Percentiles rank a stretch among this genome's conserved stretches.
Conservation (phyloP, 2,797 vertebrate genomes). For the Hemitrygon akajei region DNA sequence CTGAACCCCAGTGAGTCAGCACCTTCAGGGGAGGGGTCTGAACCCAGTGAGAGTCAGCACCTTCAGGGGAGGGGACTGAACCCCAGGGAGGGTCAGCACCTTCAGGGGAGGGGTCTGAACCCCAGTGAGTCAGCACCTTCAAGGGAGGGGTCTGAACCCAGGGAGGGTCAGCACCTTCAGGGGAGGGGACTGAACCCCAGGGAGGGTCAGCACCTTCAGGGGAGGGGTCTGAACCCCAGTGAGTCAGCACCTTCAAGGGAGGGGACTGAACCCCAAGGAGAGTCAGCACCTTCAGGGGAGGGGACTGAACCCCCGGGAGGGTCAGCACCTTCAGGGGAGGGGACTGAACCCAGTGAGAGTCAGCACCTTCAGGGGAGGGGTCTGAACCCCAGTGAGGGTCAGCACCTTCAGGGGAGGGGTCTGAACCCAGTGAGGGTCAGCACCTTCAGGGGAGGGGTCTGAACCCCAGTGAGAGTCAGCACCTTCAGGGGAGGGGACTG, state of each 20-base stretch:
- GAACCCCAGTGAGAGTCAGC: background rate
- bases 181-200: too few species aligned
- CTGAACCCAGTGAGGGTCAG: background rate
- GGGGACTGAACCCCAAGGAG: background rate
- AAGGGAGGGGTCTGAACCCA: background rate
- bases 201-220: conserved; percentile 1
- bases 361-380: background rate
- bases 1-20: background rate
- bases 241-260: too few species aligned
- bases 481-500: too few species aligned
- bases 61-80: background rate
- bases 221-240: background rate
- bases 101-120: too few species aligned
- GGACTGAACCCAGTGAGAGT: background rate
- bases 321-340: background rate
- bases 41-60: background rate
- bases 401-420: background rate
- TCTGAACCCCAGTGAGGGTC: background rate
- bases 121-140: background rate
- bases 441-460: background rate
- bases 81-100: background rate
- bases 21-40: too few species aligned
- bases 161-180: background rate
- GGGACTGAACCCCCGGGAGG: too few species aligned
- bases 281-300: background rate